These are phyloP conservation scores for Toxotes chatareus DNA, from an alignment of 2,113 vertebrate genomes.

Conservation along the genomic window DNA sequence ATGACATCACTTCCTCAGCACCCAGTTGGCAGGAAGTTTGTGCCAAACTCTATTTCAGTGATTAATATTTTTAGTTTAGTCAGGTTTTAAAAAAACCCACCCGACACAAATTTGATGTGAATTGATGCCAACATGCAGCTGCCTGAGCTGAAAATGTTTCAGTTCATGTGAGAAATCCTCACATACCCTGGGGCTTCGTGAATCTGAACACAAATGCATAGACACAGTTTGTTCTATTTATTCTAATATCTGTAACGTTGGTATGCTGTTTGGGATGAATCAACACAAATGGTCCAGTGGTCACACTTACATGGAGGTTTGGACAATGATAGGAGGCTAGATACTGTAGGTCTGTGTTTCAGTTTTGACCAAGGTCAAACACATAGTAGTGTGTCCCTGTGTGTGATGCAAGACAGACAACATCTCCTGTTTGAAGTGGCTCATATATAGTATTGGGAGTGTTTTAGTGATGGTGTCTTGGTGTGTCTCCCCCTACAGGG, in stretches of 20 bases:
- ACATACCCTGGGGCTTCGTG: too few species aligned
- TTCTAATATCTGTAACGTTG: background rate
- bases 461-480: conserved; percentile 9
- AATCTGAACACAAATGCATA: background rate
- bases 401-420: background rate
- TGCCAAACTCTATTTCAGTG: too few species aligned
- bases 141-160: too few species aligned
- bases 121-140: too few species aligned
- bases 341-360: too few species aligned
- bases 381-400: background rate
- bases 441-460: background rate
- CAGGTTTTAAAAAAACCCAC: too few species aligned
- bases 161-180: too few species aligned
- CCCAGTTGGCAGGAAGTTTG: too few species aligned
- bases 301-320: background rate
- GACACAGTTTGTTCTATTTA: background rate
- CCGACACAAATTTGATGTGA: too few species aligned
- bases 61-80: too few species aligned
- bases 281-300: background rate
- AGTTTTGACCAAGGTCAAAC: background rate
- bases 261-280: background rate
- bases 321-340: background rate
- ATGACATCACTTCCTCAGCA: too few species aligned
- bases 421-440: background rate
- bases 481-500: conserved; percentile 83